Evolutionary conservation across 2,888 invertebrate genomes (phyloP).

Genomic region (Erpobdella octoculata): DNA sequence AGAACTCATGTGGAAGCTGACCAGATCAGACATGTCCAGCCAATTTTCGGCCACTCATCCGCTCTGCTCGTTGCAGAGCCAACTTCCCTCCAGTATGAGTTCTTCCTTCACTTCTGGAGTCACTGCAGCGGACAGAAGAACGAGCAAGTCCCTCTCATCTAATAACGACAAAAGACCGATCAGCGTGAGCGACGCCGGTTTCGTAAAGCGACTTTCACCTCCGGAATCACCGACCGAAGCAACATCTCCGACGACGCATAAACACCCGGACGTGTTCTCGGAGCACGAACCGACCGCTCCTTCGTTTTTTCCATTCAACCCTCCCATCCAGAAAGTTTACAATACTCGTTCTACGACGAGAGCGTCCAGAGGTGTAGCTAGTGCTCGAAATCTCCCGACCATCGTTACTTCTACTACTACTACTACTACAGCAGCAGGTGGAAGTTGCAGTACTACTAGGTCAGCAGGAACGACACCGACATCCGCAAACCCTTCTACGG

Average conservation of each 20-base stretch:
- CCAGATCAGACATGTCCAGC: neutral
- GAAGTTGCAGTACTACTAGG: neutral
- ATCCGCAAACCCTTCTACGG: neutral
- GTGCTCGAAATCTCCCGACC: neutral
- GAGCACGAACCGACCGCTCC: neutral
- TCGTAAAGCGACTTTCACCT: too few relatives aligned
- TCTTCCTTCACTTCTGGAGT: conserved; percentile 5
- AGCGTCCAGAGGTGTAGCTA: neutral
- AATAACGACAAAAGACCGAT: neutral
- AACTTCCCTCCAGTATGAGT: neutral
- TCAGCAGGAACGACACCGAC: neutral
- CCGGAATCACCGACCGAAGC: too few relatives aligned
- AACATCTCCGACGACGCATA: too few relatives aligned
- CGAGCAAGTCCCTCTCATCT: neutral
- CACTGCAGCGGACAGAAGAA: neutral
- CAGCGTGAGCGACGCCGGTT: neutral
- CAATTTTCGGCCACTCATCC: neutral
- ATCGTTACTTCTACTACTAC: neutral
- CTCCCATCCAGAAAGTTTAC: neutral
- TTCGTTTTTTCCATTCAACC: neutral
- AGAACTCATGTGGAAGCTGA: conserved; percentile 74
- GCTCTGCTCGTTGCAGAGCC: neutral
- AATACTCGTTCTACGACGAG: neutral
- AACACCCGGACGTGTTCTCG: neutral
- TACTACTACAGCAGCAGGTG: neutral